These are phyloP conservation scores for Rousettus leschenaultii DNA, from an alignment of 2,113 vertebrate species.

Conservation along the genomic window DNA sequence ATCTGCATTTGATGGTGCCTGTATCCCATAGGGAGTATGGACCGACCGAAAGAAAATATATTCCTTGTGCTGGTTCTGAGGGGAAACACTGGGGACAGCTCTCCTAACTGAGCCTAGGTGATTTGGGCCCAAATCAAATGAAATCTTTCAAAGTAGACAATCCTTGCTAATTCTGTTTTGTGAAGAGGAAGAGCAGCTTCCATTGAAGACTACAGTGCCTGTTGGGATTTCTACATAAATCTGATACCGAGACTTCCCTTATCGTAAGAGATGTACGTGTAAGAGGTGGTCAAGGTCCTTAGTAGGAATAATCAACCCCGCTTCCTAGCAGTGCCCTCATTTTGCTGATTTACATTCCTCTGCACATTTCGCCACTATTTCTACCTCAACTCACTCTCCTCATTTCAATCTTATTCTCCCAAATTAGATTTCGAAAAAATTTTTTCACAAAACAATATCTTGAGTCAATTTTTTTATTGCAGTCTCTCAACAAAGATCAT, in stretches of 20 bases:
- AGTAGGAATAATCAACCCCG: background rate
- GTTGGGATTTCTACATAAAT: background rate
- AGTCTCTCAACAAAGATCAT: background rate
- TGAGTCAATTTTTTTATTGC: background rate
- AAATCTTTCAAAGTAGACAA: background rate
- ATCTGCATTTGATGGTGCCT: constrained; percentile 73
- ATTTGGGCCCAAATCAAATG: background rate
- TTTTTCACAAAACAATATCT: background rate
- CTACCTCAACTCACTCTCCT: background rate
- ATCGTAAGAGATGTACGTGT: background rate
- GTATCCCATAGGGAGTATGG: constrained; percentile 57
- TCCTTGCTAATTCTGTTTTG: background rate
- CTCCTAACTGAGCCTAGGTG: background rate
- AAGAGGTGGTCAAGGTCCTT: background rate
- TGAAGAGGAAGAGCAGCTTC: background rate
- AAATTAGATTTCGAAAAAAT: background rate
- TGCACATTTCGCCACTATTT: background rate
- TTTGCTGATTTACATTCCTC: background rate
- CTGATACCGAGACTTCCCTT: background rate
- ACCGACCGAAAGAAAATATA: background rate
- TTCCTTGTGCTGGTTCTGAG: background rate
- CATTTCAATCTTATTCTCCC: background rate
- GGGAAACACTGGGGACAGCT: background rate
- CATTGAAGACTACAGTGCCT: background rate
- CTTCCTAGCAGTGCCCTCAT: background rate